phyloP scores from a whole-genome alignment of 2,797 vertebrate species.

The Tympanoctomys barrerae region DNA sequence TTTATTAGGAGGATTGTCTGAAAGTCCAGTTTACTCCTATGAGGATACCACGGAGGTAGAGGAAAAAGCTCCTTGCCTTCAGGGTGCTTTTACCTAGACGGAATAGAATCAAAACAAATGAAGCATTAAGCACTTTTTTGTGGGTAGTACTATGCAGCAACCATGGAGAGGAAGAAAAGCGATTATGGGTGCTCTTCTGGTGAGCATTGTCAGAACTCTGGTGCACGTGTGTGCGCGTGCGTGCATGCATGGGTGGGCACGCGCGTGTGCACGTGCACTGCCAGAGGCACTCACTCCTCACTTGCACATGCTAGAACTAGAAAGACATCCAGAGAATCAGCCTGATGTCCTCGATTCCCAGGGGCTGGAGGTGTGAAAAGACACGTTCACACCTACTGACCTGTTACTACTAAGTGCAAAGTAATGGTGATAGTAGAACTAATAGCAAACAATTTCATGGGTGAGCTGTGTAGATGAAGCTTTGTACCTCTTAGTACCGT shows the following conservation, averaged over 20 bases:
- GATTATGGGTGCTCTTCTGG: background rate
- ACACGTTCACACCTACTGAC: background rate
- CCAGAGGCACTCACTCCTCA: background rate
- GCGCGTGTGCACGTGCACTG: fast-evolving
- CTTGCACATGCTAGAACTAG: background rate
- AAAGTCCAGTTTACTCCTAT: background rate
- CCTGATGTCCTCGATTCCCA: background rate
- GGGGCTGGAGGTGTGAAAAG: background rate
- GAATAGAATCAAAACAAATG: slow-evolving; percentile 21
- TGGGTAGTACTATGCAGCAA: background rate
- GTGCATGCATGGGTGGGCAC: background rate
- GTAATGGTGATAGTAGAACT: background rate
- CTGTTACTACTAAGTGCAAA: background rate
- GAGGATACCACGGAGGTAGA: background rate
- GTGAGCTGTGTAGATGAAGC: background rate
- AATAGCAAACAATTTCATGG: background rate
- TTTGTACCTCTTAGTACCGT: background rate
- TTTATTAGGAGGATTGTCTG: background rate
- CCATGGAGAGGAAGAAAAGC: background rate
- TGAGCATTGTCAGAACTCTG: background rate
- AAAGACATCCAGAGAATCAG: background rate
- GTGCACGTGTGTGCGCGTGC: background rate
- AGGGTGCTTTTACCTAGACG: background rate
- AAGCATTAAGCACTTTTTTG: background rate
- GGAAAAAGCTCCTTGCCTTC: background rate